Evolutionary conservation across 2,113 vertebrate species (phyloP), one percentile per base, ranked within the genome.

Genomic region (Vulpes lagopus): DNA sequence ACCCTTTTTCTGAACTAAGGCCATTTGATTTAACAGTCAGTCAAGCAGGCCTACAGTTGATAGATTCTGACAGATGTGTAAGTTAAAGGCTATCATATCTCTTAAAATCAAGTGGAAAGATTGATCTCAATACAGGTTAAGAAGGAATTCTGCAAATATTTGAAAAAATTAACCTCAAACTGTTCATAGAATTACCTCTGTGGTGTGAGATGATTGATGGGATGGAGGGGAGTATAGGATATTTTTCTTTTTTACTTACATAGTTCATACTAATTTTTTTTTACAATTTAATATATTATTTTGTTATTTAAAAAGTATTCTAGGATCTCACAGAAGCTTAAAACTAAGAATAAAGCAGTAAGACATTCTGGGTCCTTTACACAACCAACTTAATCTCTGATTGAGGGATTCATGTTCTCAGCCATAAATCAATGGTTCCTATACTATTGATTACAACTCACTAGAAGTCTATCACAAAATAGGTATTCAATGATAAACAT

Each of bases 71-170:
- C 19, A 88, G 69, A n/a, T 71, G 55, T 27, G 84, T n/a, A 57
- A 30, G 59, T 60, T 90, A 86, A 89, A 82, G 32, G 62, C n/a
- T 22, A 55, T 55, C 57, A 8, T 25, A 49, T 8, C 27, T 92
- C 82, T 94, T 57, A 38, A 74, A 94, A 81, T 53, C 83, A 62
- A 83, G 27, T 74, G 32, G n/a, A 62, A 89, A 64, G 14, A 22
- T 94, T 90, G 78, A 87, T 92, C 11, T 86, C 32, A 91, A 43
- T 30, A 15, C 5, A 79, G 32, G 27, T 60, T 78, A 96, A 92
- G 51, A 80, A 95, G 38, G 16, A 53, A 83, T 96, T 91, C 49
- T 95, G 51, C 92, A 90, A 87, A 55, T 71, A 95, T 15, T 27
- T 93, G 62, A 55, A 73, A 93, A 93, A 80, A 38, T 6, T 43